Percentiles rank a stretch among this genome's conserved stretches.
Evolutionary conservation across 1,140 invertebrate species (phyloP).

Genomic region (Lepidurus packardi): DNA sequence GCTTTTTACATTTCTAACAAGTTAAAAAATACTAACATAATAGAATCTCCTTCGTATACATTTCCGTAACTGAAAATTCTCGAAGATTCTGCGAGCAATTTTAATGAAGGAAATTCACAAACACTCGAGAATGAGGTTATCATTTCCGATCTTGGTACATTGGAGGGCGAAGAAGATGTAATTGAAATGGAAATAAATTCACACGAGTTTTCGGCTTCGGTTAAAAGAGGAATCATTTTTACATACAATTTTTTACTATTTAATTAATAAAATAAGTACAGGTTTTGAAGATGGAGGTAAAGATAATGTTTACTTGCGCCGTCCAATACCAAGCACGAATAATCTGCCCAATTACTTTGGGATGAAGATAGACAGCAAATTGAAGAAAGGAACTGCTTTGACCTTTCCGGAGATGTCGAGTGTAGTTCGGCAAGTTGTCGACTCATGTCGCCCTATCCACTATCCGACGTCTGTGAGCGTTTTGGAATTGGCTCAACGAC

Average conservation of each 20-base stretch:
- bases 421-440: slow-evolving; percentile 4
- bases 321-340: not conserved
- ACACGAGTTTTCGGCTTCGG: not conserved
- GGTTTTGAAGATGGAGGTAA: not conserved
- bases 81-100: not conserved
- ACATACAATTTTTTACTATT: not conserved
- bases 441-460: not conserved
- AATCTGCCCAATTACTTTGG: not conserved
- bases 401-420: not conserved
- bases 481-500: not conserved
- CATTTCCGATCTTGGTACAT: not conserved
- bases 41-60: not conserved
- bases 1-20: not conserved
- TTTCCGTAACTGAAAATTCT: not conserved
- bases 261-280: not conserved
- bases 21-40: not conserved
- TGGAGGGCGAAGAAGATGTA: not conserved
- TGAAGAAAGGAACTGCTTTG: slow-evolving; percentile 5
- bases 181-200: not conserved
- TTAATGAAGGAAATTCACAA: slow-evolving; percentile 1
- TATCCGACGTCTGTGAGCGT: not conserved
- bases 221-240: not conserved
- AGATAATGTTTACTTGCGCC: not conserved
- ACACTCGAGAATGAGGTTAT: not conserved
- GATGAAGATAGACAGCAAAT: not conserved